A percentile compares a stretch with the other conserved stretches of the same genome.
Evolutionary conservation across 2,888 invertebrate species (phyloP).

Genomic region (Cylloceria caligata): DNA sequence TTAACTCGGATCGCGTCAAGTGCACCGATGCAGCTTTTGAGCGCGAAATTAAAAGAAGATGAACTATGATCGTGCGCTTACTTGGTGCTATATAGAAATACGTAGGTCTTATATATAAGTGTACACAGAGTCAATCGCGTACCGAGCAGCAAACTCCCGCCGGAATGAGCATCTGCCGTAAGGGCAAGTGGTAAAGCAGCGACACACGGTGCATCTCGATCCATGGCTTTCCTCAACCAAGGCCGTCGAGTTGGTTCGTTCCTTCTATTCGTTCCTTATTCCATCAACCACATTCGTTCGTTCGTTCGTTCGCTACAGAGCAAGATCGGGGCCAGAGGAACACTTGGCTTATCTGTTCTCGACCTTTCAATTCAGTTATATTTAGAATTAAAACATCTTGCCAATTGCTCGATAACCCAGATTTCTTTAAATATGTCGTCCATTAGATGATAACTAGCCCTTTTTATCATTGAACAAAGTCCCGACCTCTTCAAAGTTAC

Average conservation of each 20-base stretch:
- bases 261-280: slow-evolving; percentile 46
- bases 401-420: neutral
- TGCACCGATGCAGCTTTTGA: neutral
- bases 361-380: slow-evolving; percentile 26
- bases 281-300: slow-evolving; percentile 40
- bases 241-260: slow-evolving; percentile 56
- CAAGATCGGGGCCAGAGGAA: slow-evolving; percentile 6
- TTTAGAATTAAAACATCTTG: slow-evolving; percentile 21
- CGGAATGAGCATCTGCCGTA: slow-evolving; percentile 58
- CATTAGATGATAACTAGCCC: neutral
- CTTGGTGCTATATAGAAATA: neutral
- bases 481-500: neutral
- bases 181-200: slow-evolving; percentile 52
- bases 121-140: slow-evolving; percentile 25
- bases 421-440: neutral
- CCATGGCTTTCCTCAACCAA: slow-evolving; percentile 48
- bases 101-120: neutral
- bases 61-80: neutral
- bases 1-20: no score
- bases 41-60: neutral
- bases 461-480: neutral
- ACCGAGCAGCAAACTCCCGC: slow-evolving; percentile 50
- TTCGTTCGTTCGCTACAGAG: slow-evolving; percentile 42
- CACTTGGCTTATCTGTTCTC: neutral
- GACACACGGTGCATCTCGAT: slow-evolving; percentile 39